phyloP scores from a whole-genome alignment of 2,797 vertebrate species.

The Tragopan temminckii region DNA sequence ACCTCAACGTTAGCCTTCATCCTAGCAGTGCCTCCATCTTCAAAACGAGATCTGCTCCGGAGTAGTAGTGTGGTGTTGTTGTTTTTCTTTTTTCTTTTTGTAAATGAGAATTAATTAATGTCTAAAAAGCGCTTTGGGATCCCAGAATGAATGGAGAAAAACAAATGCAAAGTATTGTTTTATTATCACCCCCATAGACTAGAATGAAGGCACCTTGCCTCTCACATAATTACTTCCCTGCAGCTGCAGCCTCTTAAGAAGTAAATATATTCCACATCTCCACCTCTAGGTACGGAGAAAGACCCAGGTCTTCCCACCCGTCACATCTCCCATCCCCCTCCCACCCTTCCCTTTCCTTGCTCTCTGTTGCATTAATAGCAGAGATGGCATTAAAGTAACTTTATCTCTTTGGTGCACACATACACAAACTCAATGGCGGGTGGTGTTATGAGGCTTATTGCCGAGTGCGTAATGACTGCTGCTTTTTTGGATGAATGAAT shows the following conservation, averaged over 20 bases:
- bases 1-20: no score
- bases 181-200: neutral
- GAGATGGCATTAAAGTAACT: conserved; percentile 71
- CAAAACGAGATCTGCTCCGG: neutral
- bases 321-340: neutral
- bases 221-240: conserved; percentile 42
- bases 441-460: conserved; percentile 74
- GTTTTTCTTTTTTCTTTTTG: neutral
- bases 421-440: conserved; percentile 64
- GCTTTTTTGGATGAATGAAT: conserved; percentile 80
- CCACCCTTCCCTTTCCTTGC: conserved; percentile 7
- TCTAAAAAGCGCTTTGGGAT: conserved; percentile 31
- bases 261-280: conserved; percentile 60
- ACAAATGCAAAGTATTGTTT: conserved; percentile 61
- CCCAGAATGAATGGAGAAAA: conserved; percentile 44
- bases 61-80: neutral
- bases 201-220: conserved; percentile 32
- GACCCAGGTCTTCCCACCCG: neutral
- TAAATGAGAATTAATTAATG: conserved; percentile 52
- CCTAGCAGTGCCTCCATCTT: neutral
- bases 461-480: conserved; percentile 74
- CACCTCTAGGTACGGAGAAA: conserved; percentile 37
- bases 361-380: conserved; percentile 55
- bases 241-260: conserved; percentile 64
- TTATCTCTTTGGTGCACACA: conserved; percentile 73